Percentiles rank a stretch among this genome's conserved stretches.
phyloP scores from a whole-genome alignment of 2,888 invertebrate genomes.

The Ophioninae sp. region DNA sequence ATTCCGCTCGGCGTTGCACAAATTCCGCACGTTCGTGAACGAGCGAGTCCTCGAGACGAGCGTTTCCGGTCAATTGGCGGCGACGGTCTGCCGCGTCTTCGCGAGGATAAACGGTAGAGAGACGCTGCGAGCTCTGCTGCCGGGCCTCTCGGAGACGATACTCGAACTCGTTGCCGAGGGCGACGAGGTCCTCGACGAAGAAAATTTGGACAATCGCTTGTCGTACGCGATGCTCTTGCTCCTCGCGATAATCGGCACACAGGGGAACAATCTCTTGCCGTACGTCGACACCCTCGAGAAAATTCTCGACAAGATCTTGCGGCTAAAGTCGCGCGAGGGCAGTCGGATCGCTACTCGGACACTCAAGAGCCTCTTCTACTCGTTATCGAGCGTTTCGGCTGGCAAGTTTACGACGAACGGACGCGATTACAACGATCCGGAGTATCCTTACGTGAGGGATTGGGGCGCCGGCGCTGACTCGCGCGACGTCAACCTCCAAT shows the following conservation, averaged over 20 bases:
- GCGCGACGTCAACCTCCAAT: constrained; percentile 86
- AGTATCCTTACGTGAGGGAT: constrained; percentile 88
- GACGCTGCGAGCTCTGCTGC: constrained; percentile 88
- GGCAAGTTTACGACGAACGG: constrained; percentile 83
- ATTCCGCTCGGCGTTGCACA: constrained; percentile 86
- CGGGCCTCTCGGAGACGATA: constrained; percentile 87
- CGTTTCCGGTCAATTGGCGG: constrained; percentile 91
- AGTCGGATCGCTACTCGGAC: constrained; percentile 85
- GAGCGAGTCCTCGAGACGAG: constrained; percentile 91
- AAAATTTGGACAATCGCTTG: constrained; percentile 89
- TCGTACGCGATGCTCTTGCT: constrained; percentile 89
- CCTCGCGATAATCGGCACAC: constrained; percentile 87
- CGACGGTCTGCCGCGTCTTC: constrained; percentile 87
- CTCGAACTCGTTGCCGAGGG: constrained; percentile 82
- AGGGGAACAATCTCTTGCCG: constrained; percentile 85
- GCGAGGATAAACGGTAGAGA: constrained; percentile 86
- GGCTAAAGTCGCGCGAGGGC: constrained; percentile 87
- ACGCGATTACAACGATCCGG: constrained; percentile 84
- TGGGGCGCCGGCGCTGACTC: constrained; percentile 90
- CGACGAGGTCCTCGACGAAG: constrained; percentile 87
- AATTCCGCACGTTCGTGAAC: constrained; percentile 88
- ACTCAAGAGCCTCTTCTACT: constrained; percentile 83
- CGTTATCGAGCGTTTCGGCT: constrained; percentile 84
- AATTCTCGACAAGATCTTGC: constrained; percentile 87
- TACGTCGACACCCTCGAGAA: constrained; percentile 85